Percentiles rank a stretch among this genome's conserved stretches.
phyloP scores from a whole-genome alignment of 2,797 vertebrate genomes.

The Arnoldichthys spilopterus region DNA sequence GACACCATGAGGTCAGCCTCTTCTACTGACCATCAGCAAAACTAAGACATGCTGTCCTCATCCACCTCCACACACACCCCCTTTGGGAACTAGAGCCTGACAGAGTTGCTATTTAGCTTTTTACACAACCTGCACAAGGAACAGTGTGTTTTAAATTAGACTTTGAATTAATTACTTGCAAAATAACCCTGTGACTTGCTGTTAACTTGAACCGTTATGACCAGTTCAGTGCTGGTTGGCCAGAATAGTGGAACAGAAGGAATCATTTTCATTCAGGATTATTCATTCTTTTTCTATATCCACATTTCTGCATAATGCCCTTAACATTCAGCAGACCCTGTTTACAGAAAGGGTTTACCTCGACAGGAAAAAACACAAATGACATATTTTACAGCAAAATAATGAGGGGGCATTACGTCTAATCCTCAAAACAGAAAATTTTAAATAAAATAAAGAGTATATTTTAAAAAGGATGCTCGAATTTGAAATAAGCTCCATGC shows the following conservation, averaged over 20 bases:
- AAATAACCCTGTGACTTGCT: too few relatives aligned
- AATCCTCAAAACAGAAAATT: neutral
- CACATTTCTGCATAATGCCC: too few relatives aligned
- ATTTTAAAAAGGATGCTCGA: too few relatives aligned
- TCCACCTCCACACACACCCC: conserved; percentile 26
- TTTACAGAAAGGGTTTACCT: too few relatives aligned
- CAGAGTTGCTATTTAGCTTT: conserved; percentile 16
- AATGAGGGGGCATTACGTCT: neutral
- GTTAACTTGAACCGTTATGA: conserved; percentile 23
- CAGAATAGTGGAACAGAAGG: too few relatives aligned
- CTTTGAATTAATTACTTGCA: too few relatives aligned
- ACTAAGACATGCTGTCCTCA: conserved; percentile 30
- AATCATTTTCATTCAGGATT: too few relatives aligned
- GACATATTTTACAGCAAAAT: neutral
- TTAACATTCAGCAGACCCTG: too few relatives aligned
- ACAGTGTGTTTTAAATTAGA: neutral
- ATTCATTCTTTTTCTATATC: too few relatives aligned
- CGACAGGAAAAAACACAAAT: neutral
- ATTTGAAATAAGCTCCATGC: too few relatives aligned
- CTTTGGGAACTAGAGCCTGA: neutral
- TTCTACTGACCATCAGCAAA: conserved; percentile 44
- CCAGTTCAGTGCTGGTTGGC: neutral
- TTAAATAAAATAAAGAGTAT: neutral
- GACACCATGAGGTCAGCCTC: conserved; percentile 28
- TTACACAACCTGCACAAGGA: neutral